Percentiles rank a stretch among this genome's conserved stretches.
Conservation (phyloP, 2,888 invertebrate species). For the Microplitis deprimator region DNA sequence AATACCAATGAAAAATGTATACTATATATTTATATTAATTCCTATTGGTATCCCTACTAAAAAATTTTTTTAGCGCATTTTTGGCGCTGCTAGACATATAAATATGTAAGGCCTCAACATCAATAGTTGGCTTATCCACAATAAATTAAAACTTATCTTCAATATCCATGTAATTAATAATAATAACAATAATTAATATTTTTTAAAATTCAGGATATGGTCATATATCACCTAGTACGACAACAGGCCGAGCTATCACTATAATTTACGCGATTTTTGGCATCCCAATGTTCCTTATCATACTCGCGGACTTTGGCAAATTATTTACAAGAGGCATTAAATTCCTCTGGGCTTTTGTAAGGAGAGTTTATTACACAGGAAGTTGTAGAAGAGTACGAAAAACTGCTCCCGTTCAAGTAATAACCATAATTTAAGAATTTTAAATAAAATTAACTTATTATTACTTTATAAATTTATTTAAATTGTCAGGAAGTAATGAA, state of each 20-base stretch:
- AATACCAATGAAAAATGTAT: no score
- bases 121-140: not conserved
- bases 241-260: conserved; percentile 87
- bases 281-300: conserved; percentile 94
- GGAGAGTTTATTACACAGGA: conserved; percentile 88
- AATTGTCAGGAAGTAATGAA: conserved; percentile 83
- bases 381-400: conserved; percentile 84
- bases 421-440: conserved; percentile 1
- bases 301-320: conserved; percentile 95
- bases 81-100: no score
- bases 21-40: no score
- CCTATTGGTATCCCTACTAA: no score
- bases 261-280: conserved; percentile 96
- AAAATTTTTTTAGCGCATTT: no score
- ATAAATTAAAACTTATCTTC: not conserved
- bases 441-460: conserved; percentile 3
- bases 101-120: no score
- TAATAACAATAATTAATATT: not conserved
- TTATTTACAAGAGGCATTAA: conserved; percentile 89
- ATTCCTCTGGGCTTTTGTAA: conserved; percentile 89
- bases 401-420: conserved; percentile 83
- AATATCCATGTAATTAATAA: not conserved
- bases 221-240: conserved; percentile 93
- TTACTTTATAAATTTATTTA: not conserved
- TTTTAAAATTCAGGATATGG: conserved; percentile 86